Conservation (phyloP, 1,140 invertebrate genomes). For the Achatina immaculata region DNA sequence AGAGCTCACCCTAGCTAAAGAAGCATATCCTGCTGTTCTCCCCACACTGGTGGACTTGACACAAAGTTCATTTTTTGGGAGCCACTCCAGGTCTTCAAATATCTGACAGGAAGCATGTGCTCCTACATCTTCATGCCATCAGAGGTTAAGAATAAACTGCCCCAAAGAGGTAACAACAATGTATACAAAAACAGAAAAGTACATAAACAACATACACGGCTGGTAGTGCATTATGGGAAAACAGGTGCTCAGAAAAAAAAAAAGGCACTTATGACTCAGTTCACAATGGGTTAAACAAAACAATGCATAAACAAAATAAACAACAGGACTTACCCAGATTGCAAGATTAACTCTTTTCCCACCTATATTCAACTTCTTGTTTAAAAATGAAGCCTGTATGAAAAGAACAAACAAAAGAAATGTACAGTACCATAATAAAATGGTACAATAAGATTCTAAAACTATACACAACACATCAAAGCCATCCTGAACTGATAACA, state of each 20-base stretch:
- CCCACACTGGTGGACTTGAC: too few relatives aligned
- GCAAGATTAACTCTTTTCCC: conserved; percentile 90
- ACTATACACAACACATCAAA: too few relatives aligned
- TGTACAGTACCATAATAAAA: too few relatives aligned
- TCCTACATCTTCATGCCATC: not conserved
- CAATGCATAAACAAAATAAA: conserved; percentile 4
- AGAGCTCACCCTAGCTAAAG: too few relatives aligned
- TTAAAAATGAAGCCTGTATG: conserved; percentile 94
- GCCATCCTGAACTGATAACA: too few relatives aligned
- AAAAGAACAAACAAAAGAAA: too few relatives aligned
- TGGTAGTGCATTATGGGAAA: not conserved
- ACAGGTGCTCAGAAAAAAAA: not conserved
- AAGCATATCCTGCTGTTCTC: too few relatives aligned
- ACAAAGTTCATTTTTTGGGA: too few relatives aligned
- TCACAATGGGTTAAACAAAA: not conserved
- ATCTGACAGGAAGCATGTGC: not conserved
- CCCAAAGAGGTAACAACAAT: not conserved
- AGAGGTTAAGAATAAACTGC: not conserved
- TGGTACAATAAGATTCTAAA: too few relatives aligned
- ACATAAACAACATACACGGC: not conserved
- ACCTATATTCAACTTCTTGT: conserved; percentile 93
- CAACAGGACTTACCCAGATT: conserved; percentile 88
- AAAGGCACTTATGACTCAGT: not conserved
- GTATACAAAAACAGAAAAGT: not conserved
- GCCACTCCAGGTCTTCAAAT: too few relatives aligned